Evolutionary conservation across 2,797 vertebrate species (phyloP).

Genomic region (Micropoecilia bifurca): DNA sequence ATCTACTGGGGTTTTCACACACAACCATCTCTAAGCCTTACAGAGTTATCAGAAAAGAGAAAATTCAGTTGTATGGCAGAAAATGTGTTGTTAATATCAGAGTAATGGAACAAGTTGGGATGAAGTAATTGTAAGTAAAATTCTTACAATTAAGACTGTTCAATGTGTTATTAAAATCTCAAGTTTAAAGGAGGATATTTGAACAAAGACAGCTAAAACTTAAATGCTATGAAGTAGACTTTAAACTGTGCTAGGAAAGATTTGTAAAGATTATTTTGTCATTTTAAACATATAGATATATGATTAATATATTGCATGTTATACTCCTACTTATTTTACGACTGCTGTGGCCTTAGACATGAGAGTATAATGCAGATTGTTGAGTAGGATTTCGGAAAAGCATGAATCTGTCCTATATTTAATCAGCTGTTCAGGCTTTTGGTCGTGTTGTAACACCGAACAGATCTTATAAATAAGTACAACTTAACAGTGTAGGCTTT

Average conservation of each 20-base stretch:
- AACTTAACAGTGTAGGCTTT: not conserved
- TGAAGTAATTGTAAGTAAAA: not conserved
- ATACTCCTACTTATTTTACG: no score
- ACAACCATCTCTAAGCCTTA: not conserved
- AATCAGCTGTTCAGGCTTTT: no score
- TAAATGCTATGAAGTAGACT: not conserved
- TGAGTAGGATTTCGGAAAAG: no score
- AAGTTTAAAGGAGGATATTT: not conserved
- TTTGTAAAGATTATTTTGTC: not conserved
- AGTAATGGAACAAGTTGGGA: not conserved
- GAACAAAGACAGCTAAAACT: not conserved
- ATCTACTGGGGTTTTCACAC: not conserved
- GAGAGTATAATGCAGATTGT: no score
- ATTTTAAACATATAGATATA: no score
- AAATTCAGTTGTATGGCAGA: not conserved
- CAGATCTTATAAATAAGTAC: not conserved
- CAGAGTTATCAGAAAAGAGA: not conserved
- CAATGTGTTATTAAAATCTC: not conserved
- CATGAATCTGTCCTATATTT: no score
- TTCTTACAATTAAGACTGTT: not conserved
- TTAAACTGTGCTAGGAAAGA: not conserved
- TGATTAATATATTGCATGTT: no score
- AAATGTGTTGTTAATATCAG: not conserved
- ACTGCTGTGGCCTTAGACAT: no score
- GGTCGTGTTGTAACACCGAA: no score